phyloP scores from a whole-genome alignment of 1,140 invertebrate species.

The Brachionus rubens region DNA sequence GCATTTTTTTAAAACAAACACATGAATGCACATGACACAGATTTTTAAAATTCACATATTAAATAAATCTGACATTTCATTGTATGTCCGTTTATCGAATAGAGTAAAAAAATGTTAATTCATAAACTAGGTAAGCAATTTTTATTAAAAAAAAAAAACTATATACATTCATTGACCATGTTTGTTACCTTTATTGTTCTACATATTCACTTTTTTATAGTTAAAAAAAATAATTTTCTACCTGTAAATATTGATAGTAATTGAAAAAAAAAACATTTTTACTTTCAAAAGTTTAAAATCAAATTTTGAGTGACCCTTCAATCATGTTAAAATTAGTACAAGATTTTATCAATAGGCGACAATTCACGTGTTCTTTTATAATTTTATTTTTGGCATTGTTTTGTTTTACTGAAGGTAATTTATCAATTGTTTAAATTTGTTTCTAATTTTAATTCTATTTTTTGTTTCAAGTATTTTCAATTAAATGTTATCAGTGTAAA shows the following conservation, averaged over 20 bases:
- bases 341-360: not conserved
- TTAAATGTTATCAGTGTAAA: constrained; percentile 46
- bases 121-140: no score
- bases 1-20: no score
- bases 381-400: not conserved
- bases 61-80: no score
- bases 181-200: constrained; percentile 40
- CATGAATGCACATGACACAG: no score
- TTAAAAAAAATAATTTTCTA: constrained; percentile 5
- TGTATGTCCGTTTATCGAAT: no score
- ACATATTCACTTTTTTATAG: not conserved
- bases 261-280: not conserved
- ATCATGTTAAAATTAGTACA: not conserved
- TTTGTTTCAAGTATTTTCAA: constrained; percentile 33
- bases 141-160: no score
- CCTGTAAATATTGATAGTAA: constrained; percentile 42
- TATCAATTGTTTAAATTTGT: no score
- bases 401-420: constrained; percentile 11
- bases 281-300: not conserved
- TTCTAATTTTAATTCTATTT: no score
- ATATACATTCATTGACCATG: constrained; percentile 4
- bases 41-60: no score
- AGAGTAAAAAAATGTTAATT: no score
- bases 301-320: not conserved
- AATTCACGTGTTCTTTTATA: not conserved